Conservation (phyloP, 2,797 vertebrate genomes). For the Gambusia yucatana region DNA sequence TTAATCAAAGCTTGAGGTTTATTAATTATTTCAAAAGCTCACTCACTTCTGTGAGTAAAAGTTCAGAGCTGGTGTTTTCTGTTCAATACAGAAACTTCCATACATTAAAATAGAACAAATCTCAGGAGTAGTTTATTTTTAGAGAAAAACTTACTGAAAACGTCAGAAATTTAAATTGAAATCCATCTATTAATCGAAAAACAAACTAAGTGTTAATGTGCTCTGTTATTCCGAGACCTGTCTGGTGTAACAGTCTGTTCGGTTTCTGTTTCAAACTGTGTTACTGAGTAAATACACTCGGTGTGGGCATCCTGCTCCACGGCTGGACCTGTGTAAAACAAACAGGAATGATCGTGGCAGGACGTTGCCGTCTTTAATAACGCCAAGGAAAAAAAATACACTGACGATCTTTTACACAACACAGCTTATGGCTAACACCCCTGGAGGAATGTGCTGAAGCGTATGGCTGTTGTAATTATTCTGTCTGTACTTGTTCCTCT, state of each 20-base stretch:
- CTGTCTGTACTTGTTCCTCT: constrained; percentile 37
- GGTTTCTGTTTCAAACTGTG: neutral
- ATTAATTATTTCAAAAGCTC: neutral
- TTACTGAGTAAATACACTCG: neutral
- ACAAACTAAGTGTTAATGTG: neutral
- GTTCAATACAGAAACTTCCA: neutral
- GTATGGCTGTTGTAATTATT: neutral
- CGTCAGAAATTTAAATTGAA: neutral
- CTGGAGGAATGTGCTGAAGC: constrained; percentile 17
- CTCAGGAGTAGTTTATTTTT: neutral
- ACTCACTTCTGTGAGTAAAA: too few species aligned
- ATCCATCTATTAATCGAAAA: neutral
- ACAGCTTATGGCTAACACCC: neutral
- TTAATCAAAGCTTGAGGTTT: neutral
- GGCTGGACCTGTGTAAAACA: neutral
- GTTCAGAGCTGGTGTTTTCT: neutral
- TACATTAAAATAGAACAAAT: neutral
- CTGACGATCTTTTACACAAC: neutral
- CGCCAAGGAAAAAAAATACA: neutral
- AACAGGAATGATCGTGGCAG: neutral
- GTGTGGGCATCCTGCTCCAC: neutral
- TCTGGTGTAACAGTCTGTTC: neutral
- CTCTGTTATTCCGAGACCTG: neutral
- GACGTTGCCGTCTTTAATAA: neutral
- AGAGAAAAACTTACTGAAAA: neutral